Conservation (phyloP, 2,113 vertebrate genomes). For the Antigone vipio region DNA sequence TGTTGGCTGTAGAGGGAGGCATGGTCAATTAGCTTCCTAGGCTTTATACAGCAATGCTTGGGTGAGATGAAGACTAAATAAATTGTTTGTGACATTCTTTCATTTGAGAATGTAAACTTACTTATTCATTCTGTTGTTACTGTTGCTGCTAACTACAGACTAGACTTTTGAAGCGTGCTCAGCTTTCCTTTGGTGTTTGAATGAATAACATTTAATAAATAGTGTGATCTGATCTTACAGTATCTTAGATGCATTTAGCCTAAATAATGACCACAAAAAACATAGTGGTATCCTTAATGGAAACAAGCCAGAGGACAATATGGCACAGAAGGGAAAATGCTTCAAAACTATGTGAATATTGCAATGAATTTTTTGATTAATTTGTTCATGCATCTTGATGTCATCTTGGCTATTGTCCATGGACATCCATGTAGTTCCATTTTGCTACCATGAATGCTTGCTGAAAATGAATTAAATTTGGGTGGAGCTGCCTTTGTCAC, state of each 20-base stretch:
- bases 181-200: neutral
- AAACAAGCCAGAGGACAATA: neutral
- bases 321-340: neutral
- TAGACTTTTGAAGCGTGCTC: neutral
- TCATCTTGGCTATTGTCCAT: neutral
- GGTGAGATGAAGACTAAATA: neutral
- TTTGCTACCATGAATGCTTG: neutral
- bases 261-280: fast-evolving
- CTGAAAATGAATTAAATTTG: neutral
- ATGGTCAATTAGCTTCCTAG: neutral
- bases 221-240: neutral
- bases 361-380: neutral
- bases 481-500: neutral
- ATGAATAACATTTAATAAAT: neutral
- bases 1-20: neutral
- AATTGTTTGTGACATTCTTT: neutral
- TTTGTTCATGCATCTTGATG: neutral
- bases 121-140: neutral
- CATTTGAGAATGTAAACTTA: neutral
- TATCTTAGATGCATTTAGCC: neutral
- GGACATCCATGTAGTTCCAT: neutral
- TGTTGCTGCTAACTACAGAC: neutral
- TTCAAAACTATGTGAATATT: neutral
- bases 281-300: neutral
- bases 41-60: neutral